phyloP scores from a whole-genome alignment of 1,140 invertebrate genomes.

The Drosophila tsacasi region DNA sequence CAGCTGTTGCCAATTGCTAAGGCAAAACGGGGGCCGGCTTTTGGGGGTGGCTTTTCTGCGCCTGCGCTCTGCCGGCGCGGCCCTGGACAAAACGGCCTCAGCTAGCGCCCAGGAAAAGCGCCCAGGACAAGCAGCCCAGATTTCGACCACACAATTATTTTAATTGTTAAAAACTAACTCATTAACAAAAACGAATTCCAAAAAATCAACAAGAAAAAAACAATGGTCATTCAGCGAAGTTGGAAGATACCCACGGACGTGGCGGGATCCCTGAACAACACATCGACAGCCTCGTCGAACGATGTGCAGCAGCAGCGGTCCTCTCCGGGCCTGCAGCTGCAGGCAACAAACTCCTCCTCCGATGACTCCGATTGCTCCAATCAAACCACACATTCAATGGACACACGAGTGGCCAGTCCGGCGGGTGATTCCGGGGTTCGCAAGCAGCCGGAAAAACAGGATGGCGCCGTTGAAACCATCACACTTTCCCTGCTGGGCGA shows the following conservation, averaged over 20 bases:
- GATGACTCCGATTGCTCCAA: slow-evolving; percentile 83
- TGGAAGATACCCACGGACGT: slow-evolving; percentile 80
- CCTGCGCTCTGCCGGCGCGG: slow-evolving; percentile 50
- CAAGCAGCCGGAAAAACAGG: slow-evolving; percentile 42
- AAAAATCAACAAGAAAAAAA: background rate
- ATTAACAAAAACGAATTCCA: background rate
- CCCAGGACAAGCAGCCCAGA: slow-evolving; percentile 40
- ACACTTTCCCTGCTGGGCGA: slow-evolving; percentile 37
- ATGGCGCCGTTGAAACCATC: slow-evolving; percentile 18
- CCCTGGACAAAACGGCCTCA: slow-evolving; percentile 55
- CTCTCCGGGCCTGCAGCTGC: slow-evolving; percentile 57
- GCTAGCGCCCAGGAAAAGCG: slow-evolving; percentile 53
- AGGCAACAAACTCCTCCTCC: slow-evolving; percentile 67
- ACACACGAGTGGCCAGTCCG: slow-evolving; percentile 74
- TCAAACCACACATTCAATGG: slow-evolving; percentile 82
- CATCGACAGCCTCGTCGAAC: slow-evolving; percentile 29
- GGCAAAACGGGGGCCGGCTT: slow-evolving; percentile 12
- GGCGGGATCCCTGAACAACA: slow-evolving; percentile 48
- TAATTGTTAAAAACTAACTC: slow-evolving; percentile 8
- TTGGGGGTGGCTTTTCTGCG: slow-evolving; percentile 57
- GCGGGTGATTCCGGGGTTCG: slow-evolving; percentile 8
- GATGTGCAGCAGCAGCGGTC: slow-evolving; percentile 71
- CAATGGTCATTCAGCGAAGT: slow-evolving; percentile 82
- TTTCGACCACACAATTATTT: slow-evolving; percentile 9
- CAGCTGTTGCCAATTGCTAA: slow-evolving; percentile 56